phyloP scores from a whole-genome alignment of 2,888 invertebrate genomes.

The Idaea aversata region DNA sequence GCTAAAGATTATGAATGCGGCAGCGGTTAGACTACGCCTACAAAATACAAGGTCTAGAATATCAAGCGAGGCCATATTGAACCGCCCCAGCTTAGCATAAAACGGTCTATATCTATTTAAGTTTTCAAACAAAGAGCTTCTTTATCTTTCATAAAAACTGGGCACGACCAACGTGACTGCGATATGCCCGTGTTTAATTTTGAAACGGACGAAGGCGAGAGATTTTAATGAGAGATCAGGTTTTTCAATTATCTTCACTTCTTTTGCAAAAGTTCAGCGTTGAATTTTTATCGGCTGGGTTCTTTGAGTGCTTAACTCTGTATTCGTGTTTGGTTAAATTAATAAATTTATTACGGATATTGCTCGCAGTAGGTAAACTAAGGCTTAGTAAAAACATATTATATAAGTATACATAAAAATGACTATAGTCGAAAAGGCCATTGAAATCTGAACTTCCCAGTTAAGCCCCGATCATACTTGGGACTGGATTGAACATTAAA shows the following conservation, averaged over 20 bases:
- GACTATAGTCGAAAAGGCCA: no score
- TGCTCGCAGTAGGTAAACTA: no score
- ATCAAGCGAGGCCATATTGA: not conserved
- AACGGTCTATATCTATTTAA: not conserved
- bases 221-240: constrained; percentile 79
- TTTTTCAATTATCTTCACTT: constrained; percentile 75
- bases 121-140: not conserved
- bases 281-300: constrained; percentile 54
- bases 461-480: no score
- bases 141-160: constrained; percentile 32
- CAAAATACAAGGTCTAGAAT: not conserved
- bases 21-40: not conserved
- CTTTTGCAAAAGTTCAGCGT: constrained; percentile 60
- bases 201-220: constrained; percentile 67
- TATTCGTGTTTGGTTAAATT: constrained; percentile 7
- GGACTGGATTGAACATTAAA: no score
- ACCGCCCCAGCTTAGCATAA: not conserved
- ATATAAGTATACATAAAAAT: no score
- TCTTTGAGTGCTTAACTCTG: constrained; percentile 39
- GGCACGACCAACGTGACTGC: constrained; percentile 64
- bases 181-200: constrained; percentile 71
- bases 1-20: not conserved
- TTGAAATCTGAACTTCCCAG: no score
- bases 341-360: not conserved
- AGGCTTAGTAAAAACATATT: no score